phyloP scores from a whole-genome alignment of 2,113 vertebrate genomes.

The Oceanites oceanicus region DNA sequence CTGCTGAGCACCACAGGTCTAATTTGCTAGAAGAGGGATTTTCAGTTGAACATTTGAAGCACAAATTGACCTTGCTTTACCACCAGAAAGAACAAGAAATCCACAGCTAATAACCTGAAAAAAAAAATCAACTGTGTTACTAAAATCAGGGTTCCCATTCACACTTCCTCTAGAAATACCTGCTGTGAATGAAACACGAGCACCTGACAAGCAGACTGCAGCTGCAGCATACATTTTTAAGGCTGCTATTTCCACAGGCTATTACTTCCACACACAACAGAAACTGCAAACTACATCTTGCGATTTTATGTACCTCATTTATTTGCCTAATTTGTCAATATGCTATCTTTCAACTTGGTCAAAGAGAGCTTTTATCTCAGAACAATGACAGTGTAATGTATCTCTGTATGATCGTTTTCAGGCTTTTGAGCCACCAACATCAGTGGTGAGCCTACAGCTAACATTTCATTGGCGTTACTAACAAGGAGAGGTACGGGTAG shows the following conservation, averaged over 20 bases:
- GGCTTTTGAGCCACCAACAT: not conserved
- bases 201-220: not conserved
- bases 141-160: not conserved
- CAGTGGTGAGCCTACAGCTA: not conserved
- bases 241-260: not conserved
- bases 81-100: not conserved
- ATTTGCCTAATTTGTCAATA: not conserved
- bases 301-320: not conserved
- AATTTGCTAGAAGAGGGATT: not conserved
- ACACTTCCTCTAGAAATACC: not conserved
- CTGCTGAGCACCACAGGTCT: fast-evolving
- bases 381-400: not conserved
- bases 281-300: not conserved
- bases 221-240: not conserved
- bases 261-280: not conserved
- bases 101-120: not conserved
- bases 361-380: not conserved
- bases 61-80: not conserved
- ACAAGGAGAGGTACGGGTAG: not conserved
- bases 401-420: not conserved
- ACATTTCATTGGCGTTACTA: not conserved
- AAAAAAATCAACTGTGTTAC: not conserved
- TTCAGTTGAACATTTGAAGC: fast-evolving
- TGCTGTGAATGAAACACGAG: not conserved
- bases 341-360: not conserved